Evolutionary conservation across 92 coral and sea anemone genomes (phyloP).

Genomic region (Epizoanthus scotinus): DNA sequence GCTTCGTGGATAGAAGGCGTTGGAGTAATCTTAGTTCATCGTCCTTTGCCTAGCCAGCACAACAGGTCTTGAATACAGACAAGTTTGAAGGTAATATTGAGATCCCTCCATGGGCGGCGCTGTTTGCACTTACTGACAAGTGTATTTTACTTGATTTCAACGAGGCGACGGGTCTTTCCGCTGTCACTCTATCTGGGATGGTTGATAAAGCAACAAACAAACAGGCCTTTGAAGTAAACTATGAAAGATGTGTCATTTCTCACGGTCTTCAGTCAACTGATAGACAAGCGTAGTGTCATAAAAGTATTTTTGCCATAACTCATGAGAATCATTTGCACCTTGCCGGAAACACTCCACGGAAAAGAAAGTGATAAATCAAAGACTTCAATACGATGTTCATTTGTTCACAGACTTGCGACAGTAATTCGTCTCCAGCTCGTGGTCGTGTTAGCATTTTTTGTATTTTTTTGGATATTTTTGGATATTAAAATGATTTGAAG

Average conservation of each 20-base stretch:
- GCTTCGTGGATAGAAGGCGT: no score
- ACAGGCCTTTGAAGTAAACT: not conserved
- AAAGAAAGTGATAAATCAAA: no score
- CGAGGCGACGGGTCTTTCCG: not conserved
- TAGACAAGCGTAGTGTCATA: not conserved
- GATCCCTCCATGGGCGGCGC: not conserved
- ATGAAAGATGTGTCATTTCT: not conserved
- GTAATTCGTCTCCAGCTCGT: no score
- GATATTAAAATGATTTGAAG: no score
- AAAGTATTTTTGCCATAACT: not conserved
- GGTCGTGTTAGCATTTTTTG: no score
- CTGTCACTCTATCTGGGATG: not conserved
- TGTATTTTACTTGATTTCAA: not conserved
- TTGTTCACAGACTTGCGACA: not conserved
- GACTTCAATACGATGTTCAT: not conserved
- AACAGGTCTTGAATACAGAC: not conserved
- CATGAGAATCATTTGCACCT: not conserved
- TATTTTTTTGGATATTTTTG: no score
- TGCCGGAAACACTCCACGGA: not conserved
- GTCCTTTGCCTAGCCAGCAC: no score
- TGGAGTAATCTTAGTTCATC: no score
- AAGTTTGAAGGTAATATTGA: not conserved
- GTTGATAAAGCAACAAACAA: not conserved
- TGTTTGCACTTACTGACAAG: not conserved
- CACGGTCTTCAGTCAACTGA: not conserved